Conservation (phyloP, 2,797 vertebrate genomes). For the Triplophysa yarkandensis region DNA sequence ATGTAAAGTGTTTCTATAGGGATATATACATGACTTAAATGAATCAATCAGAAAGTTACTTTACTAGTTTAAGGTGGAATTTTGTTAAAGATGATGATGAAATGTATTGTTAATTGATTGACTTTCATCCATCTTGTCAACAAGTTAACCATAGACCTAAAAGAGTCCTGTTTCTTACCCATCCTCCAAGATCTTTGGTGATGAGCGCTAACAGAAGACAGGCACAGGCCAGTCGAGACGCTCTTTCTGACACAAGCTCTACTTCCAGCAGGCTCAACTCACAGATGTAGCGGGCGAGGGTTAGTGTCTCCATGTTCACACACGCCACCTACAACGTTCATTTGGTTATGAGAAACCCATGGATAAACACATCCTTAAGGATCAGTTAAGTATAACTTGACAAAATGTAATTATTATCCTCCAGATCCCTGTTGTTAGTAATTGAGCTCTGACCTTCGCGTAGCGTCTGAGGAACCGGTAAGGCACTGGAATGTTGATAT, state of each 20-base stretch:
- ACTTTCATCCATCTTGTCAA: neutral
- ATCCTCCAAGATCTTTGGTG: constrained; percentile 81
- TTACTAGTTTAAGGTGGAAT: too few relatives aligned
- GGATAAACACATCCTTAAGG: neutral
- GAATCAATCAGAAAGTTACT: too few relatives aligned
- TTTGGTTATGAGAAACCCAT: neutral
- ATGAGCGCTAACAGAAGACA: constrained; percentile 86
- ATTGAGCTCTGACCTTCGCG: constrained; percentile 77
- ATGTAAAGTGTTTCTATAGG: too few relatives aligned
- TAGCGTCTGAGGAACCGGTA: constrained; percentile 91
- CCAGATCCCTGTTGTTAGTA: neutral
- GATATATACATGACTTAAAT: too few relatives aligned
- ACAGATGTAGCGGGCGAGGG: constrained; percentile 86
- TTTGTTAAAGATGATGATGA: too few relatives aligned
- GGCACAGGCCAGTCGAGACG: constrained; percentile 85
- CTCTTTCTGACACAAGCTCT: constrained; percentile 77
- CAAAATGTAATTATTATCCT: neutral
- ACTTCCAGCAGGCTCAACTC: constrained; percentile 89
- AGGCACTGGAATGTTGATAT: constrained; percentile 90
- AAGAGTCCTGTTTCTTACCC: constrained; percentile 72
- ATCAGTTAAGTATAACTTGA: neutral
- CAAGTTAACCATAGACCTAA: neutral
- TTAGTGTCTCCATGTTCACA: constrained; percentile 84
- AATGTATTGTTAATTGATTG: too few relatives aligned
- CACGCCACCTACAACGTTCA: constrained; percentile 64